Conservation (phyloP, 2,113 vertebrate species). For the Pygoscelis antarcticus region DNA sequence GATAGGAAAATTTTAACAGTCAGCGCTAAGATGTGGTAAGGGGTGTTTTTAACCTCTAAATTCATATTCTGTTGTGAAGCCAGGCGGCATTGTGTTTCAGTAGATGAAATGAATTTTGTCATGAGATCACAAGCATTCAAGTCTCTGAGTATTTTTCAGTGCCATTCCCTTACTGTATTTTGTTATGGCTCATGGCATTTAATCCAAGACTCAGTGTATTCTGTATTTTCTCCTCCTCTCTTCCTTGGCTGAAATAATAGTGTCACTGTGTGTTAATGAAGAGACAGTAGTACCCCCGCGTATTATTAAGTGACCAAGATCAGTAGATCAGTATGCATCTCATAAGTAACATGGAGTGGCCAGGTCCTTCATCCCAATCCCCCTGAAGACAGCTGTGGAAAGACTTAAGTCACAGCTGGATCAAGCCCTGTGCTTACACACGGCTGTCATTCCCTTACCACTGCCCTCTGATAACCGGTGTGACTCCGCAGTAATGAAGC, state of each 20-base stretch:
- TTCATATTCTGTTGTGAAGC: neutral
- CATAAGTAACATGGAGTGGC: neutral
- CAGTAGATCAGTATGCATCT: neutral
- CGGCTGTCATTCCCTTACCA: neutral
- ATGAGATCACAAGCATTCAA: neutral
- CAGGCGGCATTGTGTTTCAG: neutral
- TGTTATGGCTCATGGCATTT: neutral
- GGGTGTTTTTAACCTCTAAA: neutral
- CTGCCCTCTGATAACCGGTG: neutral
- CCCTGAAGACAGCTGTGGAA: neutral
- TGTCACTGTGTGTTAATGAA: neutral
- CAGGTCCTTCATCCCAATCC: neutral
- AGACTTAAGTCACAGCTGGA: neutral
- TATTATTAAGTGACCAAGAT: neutral
- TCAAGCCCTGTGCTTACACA: neutral
- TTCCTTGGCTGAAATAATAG: neutral
- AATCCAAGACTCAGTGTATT: neutral
- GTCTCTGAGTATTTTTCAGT: neutral
- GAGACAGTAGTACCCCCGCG: neutral
- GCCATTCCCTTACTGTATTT: neutral
- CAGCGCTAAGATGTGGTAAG: neutral
- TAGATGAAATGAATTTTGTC: neutral
- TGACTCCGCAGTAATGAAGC: neutral
- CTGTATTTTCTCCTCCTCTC: neutral
- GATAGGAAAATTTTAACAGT: neutral